Evolutionary conservation across 2,113 vertebrate species (phyloP).

Genomic region (Ameiurus melas): DNA sequence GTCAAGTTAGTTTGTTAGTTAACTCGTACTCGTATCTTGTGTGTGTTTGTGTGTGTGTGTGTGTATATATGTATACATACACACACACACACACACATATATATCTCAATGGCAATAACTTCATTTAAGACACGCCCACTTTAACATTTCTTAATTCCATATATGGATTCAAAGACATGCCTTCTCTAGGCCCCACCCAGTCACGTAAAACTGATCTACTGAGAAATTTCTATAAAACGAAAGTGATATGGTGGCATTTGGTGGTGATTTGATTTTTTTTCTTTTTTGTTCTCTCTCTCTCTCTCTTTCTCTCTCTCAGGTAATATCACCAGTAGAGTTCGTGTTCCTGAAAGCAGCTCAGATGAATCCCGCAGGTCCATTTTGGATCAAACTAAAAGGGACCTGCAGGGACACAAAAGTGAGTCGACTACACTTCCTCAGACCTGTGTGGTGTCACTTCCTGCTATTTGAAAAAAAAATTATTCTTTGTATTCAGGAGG

Average conservation of each 20-base stretch:
- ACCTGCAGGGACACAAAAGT: conserved; percentile 90
- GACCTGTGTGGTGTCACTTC: conserved; percentile 21
- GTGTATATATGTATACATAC: too few relatives aligned
- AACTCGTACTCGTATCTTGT: too few relatives aligned
- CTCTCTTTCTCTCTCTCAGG: conserved; percentile 65
- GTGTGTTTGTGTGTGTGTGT: too few relatives aligned
- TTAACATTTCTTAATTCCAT: neutral
- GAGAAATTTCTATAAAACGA: neutral
- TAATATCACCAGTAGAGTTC: conserved; percentile 88
- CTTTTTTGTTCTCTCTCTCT: neutral
- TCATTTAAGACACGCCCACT: neutral
- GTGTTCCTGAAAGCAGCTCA: conserved; percentile 82
- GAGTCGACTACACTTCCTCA: conserved; percentile 22
- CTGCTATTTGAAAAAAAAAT: neutral
- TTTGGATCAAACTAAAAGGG: conserved; percentile 86
- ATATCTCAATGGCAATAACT: neutral
- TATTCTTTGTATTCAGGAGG: neutral
- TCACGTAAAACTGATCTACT: neutral
- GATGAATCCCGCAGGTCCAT: conserved; percentile 91
- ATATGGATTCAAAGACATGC: neutral
- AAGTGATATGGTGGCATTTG: neutral
- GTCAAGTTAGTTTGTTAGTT: too few relatives aligned
- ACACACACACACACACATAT: too few relatives aligned
- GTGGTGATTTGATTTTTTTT: neutral
- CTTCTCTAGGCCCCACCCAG: neutral